Evolutionary conservation across 2,797 vertebrate species (phyloP).

Genomic region (Bothrops alternatus): DNA sequence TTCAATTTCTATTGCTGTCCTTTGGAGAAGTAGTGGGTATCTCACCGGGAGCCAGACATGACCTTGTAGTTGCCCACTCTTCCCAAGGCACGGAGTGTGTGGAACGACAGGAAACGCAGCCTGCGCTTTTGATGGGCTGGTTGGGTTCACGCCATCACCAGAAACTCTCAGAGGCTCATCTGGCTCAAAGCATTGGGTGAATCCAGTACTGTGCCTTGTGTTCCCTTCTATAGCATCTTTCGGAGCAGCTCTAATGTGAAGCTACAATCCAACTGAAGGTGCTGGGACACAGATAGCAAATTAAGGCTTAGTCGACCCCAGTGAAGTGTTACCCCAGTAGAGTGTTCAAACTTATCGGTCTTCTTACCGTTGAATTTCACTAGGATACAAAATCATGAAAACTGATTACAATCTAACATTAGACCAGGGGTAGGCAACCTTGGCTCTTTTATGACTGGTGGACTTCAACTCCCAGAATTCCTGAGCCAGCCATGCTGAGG

Average conservation of each 20-base stretch:
- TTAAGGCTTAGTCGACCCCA: background rate
- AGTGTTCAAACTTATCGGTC: fast-evolving
- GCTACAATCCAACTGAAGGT: background rate
- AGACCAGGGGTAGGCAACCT: no score
- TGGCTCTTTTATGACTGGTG: no score
- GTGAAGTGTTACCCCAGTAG: background rate
- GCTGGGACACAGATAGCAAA: background rate
- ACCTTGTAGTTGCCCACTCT: no score
- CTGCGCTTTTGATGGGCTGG: background rate
- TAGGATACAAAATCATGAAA: background rate
- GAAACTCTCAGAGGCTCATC: background rate
- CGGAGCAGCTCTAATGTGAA: background rate
- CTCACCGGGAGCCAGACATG: background rate
- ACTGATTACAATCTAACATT: background rate
- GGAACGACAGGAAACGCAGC: background rate
- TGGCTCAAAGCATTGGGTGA: background rate
- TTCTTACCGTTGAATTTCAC: background rate
- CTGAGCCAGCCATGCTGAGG: no score
- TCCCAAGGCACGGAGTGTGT: background rate
- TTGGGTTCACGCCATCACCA: background rate
- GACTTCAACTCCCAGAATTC: no score
- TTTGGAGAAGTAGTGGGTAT: background rate
- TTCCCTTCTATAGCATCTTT: background rate
- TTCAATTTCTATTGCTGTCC: background rate
- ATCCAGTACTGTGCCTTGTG: background rate